These are phyloP conservation scores for Dioctria rufipes DNA, from an alignment of 2,888 invertebrate genomes.

Conservation along the genomic window DNA sequence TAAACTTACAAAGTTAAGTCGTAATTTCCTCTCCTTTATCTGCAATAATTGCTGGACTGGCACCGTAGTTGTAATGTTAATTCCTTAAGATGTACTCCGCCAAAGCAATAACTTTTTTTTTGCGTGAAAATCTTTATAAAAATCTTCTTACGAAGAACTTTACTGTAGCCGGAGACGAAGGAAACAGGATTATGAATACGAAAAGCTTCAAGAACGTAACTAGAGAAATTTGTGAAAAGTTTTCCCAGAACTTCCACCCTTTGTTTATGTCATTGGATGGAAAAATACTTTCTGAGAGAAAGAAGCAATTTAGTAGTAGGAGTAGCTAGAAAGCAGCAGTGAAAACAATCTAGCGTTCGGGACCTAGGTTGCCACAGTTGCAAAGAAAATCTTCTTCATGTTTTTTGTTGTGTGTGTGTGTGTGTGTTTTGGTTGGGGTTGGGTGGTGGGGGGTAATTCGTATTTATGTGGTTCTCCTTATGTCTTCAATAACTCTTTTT, in stretches of 20 bases:
- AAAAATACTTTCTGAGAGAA: not conserved
- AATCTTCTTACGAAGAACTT: slow-evolving; percentile 1
- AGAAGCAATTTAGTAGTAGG: too few relatives aligned
- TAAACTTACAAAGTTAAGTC: not conserved
- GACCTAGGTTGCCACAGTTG: not conserved
- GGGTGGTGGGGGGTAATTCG: not conserved
- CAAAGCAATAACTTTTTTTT: not conserved
- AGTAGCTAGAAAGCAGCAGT: not conserved
- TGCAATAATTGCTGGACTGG: not conserved
- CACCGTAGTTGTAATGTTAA: not conserved
- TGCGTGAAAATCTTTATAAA: not conserved
- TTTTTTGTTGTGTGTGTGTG: too few relatives aligned
- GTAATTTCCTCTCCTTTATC: not conserved
- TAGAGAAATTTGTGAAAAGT: not conserved
- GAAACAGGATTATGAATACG: slow-evolving; percentile 17
- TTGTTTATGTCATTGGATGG: not conserved
- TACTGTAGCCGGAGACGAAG: not conserved
- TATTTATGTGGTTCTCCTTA: not conserved
- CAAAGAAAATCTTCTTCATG: too few relatives aligned
- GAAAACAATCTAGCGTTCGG: not conserved
- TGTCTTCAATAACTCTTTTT: slow-evolving; percentile 8
- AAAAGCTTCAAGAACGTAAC: slow-evolving; percentile 1
- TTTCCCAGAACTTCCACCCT: not conserved
- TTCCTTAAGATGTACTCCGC: not conserved
- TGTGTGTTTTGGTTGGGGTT: too few relatives aligned